Percentiles rank a stretch among this genome's conserved stretches.
phyloP scores from a whole-genome alignment of 1,140 invertebrate genomes.

The Drosophila gunungcola region DNA sequence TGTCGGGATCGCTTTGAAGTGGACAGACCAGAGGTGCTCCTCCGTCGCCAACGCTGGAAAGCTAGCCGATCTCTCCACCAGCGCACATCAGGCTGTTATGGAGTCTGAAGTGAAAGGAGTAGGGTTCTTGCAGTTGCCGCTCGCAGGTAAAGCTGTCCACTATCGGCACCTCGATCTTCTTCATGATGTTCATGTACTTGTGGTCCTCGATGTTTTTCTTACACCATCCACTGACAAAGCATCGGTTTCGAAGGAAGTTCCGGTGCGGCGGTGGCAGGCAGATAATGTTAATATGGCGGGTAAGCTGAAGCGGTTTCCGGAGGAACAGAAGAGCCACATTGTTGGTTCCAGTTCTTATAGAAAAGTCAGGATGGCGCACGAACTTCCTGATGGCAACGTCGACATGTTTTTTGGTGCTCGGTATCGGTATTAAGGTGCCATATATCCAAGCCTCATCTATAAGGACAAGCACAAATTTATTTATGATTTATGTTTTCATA shows the following conservation, averaged over 20 bases:
- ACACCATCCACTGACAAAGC: constrained; percentile 93
- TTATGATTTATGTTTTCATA: too few relatives aligned
- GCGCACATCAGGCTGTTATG: constrained; percentile 85
- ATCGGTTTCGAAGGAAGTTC: constrained; percentile 85
- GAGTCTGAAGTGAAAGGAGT: constrained; percentile 81
- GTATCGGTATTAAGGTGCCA: constrained; percentile 88
- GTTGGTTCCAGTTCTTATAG: constrained; percentile 83
- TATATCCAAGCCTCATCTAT: constrained; percentile 1
- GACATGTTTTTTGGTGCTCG: constrained; percentile 87
- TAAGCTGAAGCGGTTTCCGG: constrained; percentile 84
- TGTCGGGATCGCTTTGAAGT: constrained; percentile 84
- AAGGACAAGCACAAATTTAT: too few relatives aligned
- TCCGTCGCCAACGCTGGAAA: constrained; percentile 90
- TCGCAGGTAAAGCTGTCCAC: constrained; percentile 85
- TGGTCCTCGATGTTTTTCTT: constrained; percentile 88
- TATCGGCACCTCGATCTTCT: constrained; percentile 86
- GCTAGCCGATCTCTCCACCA: constrained; percentile 89
- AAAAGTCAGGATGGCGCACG: constrained; percentile 86
- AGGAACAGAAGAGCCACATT: constrained; percentile 87
- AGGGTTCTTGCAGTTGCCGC: constrained; percentile 53
- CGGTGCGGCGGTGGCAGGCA: constrained; percentile 85
- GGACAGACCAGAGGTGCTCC: constrained; percentile 89
- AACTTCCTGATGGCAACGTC: constrained; percentile 86
- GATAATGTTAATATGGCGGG: constrained; percentile 87
- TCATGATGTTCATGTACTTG: constrained; percentile 88